Percentiles rank a stretch among this genome's conserved stretches.
phyloP scores from a whole-genome alignment of 2,888 invertebrate species.

The Coenonympha arcania region DNA sequence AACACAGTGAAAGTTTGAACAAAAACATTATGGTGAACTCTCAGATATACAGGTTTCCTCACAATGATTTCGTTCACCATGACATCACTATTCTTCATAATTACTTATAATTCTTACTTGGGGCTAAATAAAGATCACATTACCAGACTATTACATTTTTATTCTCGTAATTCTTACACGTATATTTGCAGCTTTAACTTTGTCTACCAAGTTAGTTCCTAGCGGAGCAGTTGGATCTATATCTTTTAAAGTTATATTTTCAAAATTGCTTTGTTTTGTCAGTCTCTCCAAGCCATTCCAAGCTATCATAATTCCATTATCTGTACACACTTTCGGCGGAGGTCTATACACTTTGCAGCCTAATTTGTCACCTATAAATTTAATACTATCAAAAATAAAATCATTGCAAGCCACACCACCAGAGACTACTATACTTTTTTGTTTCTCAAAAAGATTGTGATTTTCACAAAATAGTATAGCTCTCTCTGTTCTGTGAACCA shows the following conservation, averaged over 20 bases:
- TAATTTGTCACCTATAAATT: conserved; percentile 77
- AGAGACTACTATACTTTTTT: conserved; percentile 84
- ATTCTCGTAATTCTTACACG: conserved; percentile 46
- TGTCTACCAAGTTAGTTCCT: conserved; percentile 74
- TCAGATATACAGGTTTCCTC: too few species aligned
- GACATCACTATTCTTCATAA: too few species aligned
- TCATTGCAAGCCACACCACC: conserved; percentile 98
- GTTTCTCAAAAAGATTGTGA: conserved; percentile 71
- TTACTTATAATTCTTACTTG: too few species aligned
- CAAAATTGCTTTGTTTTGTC: conserved; percentile 33
- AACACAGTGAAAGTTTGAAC: too few species aligned
- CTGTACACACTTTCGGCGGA: conserved; percentile 90
- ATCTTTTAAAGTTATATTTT: conserved; percentile 75
- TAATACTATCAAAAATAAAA: conserved; percentile 81
- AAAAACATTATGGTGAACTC: too few species aligned
- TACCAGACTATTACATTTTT: conserved; percentile 9
- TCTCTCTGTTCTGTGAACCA: conserved; percentile 86
- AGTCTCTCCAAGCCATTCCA: conserved; percentile 96
- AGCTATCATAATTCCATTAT: conserved; percentile 99
- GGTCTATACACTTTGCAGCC: conserved; percentile 82
- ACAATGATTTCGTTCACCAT: too few species aligned
- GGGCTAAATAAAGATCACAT: too few species aligned
- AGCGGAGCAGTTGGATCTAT: conserved; percentile 76
- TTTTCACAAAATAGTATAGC: conserved; percentile 83
- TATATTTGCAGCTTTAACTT: conserved; percentile 74